These are phyloP conservation scores for Arothron firmamentum DNA, from an alignment of 2,113 vertebrate species.

Conservation along the genomic window DNA sequence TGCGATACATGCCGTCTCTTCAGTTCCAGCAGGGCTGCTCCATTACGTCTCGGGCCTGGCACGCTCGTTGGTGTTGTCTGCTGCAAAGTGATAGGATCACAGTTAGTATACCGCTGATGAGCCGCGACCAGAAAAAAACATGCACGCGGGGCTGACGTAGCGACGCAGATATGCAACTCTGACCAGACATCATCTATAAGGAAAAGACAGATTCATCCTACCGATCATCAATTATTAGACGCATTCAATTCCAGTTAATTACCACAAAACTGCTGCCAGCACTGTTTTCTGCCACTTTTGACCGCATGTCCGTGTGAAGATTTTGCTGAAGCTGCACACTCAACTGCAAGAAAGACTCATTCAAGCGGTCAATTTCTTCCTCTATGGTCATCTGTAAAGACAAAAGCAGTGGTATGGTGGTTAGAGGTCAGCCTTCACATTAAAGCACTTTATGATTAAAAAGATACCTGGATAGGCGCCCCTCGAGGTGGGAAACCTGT, in stretches of 20 bases:
- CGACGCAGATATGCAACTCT: conserved; percentile 9
- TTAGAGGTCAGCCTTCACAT: not conserved
- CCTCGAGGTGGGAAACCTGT: conserved; percentile 52
- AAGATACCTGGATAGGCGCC: conserved; percentile 51
- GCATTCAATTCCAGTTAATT: conserved; percentile 26
- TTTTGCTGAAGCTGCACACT: conserved; percentile 58
- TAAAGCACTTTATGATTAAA: not conserved
- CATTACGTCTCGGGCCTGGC: conserved; percentile 58
- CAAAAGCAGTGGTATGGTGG: conserved; percentile 2
- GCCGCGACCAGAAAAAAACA: not conserved
- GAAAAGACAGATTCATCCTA: too few relatives aligned
- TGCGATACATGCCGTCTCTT: conserved; percentile 61
- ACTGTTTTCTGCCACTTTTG: conserved; percentile 28
- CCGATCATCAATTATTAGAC: not conserved
- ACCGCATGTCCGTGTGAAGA: conserved; percentile 29
- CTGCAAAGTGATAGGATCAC: conserved; percentile 28
- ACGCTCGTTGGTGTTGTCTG: conserved; percentile 19
- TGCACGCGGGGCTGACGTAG: not conserved
- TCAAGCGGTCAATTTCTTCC: conserved; percentile 69
- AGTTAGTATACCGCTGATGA: conserved; percentile 17
- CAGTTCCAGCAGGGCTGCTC: conserved; percentile 65
- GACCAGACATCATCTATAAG: too few relatives aligned
- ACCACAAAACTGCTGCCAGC: conserved; percentile 45
- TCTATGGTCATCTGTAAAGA: conserved; percentile 62
- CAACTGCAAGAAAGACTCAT: conserved; percentile 73